Evolutionary conservation across 2,888 invertebrate species (phyloP).

Genomic region (Lottia scabra): DNA sequence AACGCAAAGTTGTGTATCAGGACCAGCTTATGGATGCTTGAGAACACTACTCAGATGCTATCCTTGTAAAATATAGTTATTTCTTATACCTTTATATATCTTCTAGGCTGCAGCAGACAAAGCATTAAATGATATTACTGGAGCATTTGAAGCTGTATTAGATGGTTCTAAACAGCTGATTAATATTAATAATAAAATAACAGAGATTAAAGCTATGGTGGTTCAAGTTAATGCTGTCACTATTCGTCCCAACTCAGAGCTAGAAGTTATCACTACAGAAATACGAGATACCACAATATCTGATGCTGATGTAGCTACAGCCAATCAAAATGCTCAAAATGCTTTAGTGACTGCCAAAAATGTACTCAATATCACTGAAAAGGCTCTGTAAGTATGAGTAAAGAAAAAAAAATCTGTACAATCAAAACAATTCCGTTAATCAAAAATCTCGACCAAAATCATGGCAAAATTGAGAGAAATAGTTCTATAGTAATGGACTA

Average conservation of each 20-base stretch:
- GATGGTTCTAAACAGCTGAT: slow-evolving; percentile 3
- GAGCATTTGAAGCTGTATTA: slow-evolving; percentile 12
- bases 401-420: too few relatives aligned
- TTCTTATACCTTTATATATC: background rate
- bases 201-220: background rate
- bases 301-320: slow-evolving; percentile 9
- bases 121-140: slow-evolving; percentile 9
- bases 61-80: too few relatives aligned
- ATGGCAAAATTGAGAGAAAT: too few relatives aligned
- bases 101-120: slow-evolving; percentile 10
- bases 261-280: slow-evolving; percentile 9
- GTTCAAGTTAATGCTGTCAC: background rate
- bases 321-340: slow-evolving; percentile 13
- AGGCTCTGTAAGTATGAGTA: slow-evolving; percentile 18
- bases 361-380: slow-evolving; percentile 10
- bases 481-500: too few relatives aligned
- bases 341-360: slow-evolving; percentile 10
- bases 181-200: slow-evolving; percentile 4
- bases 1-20: too few relatives aligned
- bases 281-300: slow-evolving; percentile 12
- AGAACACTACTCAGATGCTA: too few relatives aligned
- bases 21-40: too few relatives aligned
- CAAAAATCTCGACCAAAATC: too few relatives aligned
- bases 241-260: slow-evolving; percentile 12
- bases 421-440: too few relatives aligned